Base-by-base conservation (phyloP, 1,140 invertebrate genomes). In the Cyclina sinensis region DNA sequence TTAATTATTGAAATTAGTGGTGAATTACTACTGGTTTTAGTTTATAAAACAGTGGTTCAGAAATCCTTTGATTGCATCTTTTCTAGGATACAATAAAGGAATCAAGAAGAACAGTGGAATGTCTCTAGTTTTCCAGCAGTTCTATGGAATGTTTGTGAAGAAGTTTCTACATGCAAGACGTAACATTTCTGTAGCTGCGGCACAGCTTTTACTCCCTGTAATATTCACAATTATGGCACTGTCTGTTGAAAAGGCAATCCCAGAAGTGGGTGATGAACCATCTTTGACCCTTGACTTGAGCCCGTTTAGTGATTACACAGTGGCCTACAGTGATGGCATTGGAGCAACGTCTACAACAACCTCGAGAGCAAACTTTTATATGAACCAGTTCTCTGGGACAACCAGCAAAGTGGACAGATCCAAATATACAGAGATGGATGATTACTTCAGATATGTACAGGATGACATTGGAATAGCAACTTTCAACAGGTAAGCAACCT, bases 61-160 rank as follows among this genome's bases (percentile, higher is more conserved):
- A n/a, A n/a, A n/a, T n/a, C n/a, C n/a, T n/a, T n/a, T n/a, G n/a
- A n/a, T n/a, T n/a, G n/a, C n/a, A n/a, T 43, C 43, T 43, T n/a
- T 90, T 90, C 70, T 48, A 91, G 91, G 82, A 39, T 89, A 90
- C 51, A 92, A 92, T 54, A 73, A 89, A 54, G 78, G 78, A 21
- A 78, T 91, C 30, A 68, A 82, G 4, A 93, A 92, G 48, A 91
- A 94, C 32, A 48, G 30, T 7, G 93, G 93, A 12, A 12, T 93
- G 2, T 18, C 30, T 21, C 79, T 93, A 2, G 43, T 86, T 4
- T 16, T 83, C 16, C 94, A 94, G 30, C 95, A 96, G 79, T 94
- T 96, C 59, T 90, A 90, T 68, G 95, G 94, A 12, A 94, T 96
- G 93, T 89, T 96, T 65, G 86, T 94, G 2, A 96, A 96, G 90